Evolutionary conservation across 2,888 invertebrate genomes (phyloP), one percentile per base, ranked within the genome.

Genomic region (Odontothrips loti): DNA sequence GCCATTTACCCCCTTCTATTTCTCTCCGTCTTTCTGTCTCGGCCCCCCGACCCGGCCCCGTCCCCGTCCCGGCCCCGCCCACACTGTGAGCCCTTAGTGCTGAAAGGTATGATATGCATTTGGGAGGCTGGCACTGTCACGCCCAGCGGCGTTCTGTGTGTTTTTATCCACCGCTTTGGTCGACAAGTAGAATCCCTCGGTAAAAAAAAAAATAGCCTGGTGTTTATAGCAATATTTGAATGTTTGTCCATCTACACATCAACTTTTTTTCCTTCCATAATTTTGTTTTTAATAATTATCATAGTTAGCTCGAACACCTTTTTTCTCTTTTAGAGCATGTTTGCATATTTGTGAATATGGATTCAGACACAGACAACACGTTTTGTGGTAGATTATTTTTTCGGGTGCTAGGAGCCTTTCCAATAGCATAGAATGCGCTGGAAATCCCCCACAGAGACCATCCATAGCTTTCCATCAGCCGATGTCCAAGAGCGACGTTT

Each of bases 11-110:
- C 47, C 79, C 47, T 51, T 80, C 23, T 75, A 15, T 80, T 58
- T 82, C n/a, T 80, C 58, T 80, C n/a, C 80, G 47, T 79, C 68
- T 80, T 10, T 81, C 48, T 82, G 34, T 80, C 79, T 80, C 27
- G 80, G 63, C 80, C 47, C 79, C 34, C 34, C 34, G 3, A 1
- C 27, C 79, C 17, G 6, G 27, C 11, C 27, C 79, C 27, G 17
- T 4, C 79, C 79, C 68, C 68, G 68, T 75, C 68, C 68, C 68
- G 27, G 68, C 68, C 68, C 68, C 68, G 68, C 68, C 68, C 68
- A 75, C 68, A 75, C 68, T 75, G 68, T 75, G 68, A 23, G 68
- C 68, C 68, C 68, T 43, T 43, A 43, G 34, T 43, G 34, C 34
- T 43, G 34, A 43, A 43, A 43, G 34, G 34, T 75, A 75, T 75